Base-by-base conservation (phyloP, 2,113 vertebrate species). In the Eulacestoma nigropectus region DNA sequence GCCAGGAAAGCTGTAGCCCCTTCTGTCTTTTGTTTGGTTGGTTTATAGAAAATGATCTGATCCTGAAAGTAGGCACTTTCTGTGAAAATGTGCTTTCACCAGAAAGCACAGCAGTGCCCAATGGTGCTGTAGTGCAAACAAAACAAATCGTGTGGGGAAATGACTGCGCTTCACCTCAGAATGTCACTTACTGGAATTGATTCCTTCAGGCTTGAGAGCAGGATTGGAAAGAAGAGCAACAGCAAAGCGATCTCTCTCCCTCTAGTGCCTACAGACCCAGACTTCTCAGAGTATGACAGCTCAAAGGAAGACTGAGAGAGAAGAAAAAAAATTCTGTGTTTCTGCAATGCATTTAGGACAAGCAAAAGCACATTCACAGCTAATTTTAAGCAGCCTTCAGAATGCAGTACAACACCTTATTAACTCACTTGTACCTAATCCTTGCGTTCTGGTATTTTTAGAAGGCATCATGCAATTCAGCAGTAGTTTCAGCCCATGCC, bases 371-470 rank as follows among this genome's bases (percentile, higher is more conserved):
- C 49, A 84, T 84, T 93, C 53, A 70, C 72, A 88, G 75, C 82
- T 96, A 80, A 95, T 96, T 95, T 96, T 90, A 87, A 96, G 88
- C 83, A 95, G 73, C 69, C 86, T 95, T 94, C 76, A 89, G 80
- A 93, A 89, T 39, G 56, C 62, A 75, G 52, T 79, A 10, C 68
- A 89, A 56, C 95, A 95, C 80, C 62, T 91, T 94, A 69, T 90
- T 94, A 93, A 90, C 56, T 93, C 80, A 39, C 29, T 97, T 84
- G 60, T 75, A 60, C 69, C 73, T 90, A 94, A 91, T 96, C 76
- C n/a, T 68, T 73, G 53, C 49, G 16, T 90, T 94, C 73, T 79
- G 62, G 29, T 96, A 96, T 93, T 96, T 97, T 96, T 95, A 94
- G 88, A 93, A 90, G 62, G 57, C 53, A 39, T 84, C 76, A 21